Evolutionary conservation across 2,113 vertebrate genomes (phyloP), one percentile per base, ranked within the genome.

Genomic region (Dromaius novaehollandiae): DNA sequence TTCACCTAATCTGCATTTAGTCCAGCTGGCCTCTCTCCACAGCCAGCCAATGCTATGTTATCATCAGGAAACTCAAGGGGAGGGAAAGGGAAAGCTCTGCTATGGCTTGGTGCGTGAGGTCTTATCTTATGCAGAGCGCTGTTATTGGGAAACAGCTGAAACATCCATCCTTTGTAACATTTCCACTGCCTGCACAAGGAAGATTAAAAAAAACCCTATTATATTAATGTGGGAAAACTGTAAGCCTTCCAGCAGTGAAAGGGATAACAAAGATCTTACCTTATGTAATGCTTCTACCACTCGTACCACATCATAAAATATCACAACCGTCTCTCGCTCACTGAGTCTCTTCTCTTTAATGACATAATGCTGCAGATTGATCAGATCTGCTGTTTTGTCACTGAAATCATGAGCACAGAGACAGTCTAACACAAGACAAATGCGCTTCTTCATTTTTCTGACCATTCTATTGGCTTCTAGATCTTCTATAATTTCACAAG

Each of bases 341-440:
- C 99, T 99, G 28, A 99, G 98, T 22, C 99, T 96, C 96, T 99
- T 99, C 98, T 99, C 99, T 92, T 99, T 99, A 94, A 99, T 99
- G 96, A 99, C 99, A 4, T 99, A 99, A 97, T 99, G 99, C 98
- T 99, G 99, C 82, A 99, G 98, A 97, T 99, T 99, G 97, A 99
- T 99, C 93, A 99, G 98, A 97, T 99, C 99, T 2, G 99, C 99
- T 0, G 99, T 99, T 97, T 99, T 99, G 98, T 99, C 99, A 6
- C 99, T 99, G 97, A 99, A 99, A 97, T 99, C 99, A 0, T 99
- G 99, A 19, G 99, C 99, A 76, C 99, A 99, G 77, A 99, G 98
- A 96, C 99, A 99, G 98, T 99, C 99, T 9, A 99, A 98, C 95
- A 99, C 99, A 0, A 99, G 99, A 93, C 99, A 99, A 98, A 99